phyloP scores from a whole-genome alignment of 2,888 invertebrate genomes.

The Hirtodrosophila confusa region DNA sequence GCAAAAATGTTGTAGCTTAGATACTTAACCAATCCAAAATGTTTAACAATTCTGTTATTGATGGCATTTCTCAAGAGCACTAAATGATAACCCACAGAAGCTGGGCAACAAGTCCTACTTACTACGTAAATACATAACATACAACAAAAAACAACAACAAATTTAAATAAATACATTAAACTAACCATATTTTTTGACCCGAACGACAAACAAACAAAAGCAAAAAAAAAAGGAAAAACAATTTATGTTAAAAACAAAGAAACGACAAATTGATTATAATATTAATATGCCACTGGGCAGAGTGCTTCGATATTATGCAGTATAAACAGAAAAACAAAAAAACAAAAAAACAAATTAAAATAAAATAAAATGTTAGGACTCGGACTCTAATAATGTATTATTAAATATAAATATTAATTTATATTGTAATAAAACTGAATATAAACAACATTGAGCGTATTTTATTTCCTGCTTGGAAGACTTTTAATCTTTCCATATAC shows the following conservation, averaged over 20 bases:
- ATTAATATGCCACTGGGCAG: conserved; percentile 48
- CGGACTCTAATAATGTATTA: conserved; percentile 74
- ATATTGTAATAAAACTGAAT: conserved; percentile 75
- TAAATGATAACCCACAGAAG: conserved; percentile 39
- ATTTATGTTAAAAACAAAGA: conserved; percentile 41
- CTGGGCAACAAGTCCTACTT: conserved; percentile 43
- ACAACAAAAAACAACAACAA: conserved; percentile 13
- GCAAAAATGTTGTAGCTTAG: conserved; percentile 48
- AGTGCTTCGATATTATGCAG: conserved; percentile 74
- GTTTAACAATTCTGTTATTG: conserved; percentile 56
- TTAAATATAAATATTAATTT: conserved; percentile 77
- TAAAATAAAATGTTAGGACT: conserved; percentile 62
- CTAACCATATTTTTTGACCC: conserved; percentile 45
- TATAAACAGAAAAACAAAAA: conserved; percentile 40
- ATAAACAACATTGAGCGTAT: conserved; percentile 43
- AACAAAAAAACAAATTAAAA: background rate
- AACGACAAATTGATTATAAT: conserved; percentile 22
- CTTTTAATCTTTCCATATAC: too few species aligned
- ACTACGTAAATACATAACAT: conserved; percentile 37
- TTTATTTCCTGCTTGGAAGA: too few species aligned
- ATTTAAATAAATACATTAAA: background rate
- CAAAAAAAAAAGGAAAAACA: background rate
- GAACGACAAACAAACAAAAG: conserved; percentile 18
- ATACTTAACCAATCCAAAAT: conserved; percentile 49
- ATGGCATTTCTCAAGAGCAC: conserved; percentile 61